A percentile compares a stretch with the other conserved stretches of the same genome.
Conservation (phyloP, 1,140 invertebrate genomes). For the Yoshiicerus persimilis region DNA sequence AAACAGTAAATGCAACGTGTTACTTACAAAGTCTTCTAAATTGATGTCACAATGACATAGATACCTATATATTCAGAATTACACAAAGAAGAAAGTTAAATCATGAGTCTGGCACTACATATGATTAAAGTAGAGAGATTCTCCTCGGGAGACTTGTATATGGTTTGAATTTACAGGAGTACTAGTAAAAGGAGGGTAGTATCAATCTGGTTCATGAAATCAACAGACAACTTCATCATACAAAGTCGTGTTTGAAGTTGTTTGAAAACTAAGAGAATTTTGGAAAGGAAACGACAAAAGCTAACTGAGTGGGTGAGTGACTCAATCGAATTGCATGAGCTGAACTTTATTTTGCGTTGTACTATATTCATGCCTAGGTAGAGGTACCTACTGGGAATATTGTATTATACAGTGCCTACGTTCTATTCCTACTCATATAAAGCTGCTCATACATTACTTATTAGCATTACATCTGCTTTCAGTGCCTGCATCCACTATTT, state of each 20-base stretch:
- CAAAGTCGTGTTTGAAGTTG: not conserved
- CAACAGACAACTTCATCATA: conserved; percentile 12
- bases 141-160: not conserved
- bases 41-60: too few relatives aligned
- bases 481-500: not conserved
- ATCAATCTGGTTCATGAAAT: conserved; percentile 6
- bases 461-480: not conserved
- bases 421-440: not conserved
- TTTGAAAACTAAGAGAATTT: not conserved
- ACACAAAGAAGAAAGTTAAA: too few relatives aligned
- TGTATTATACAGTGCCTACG: not conserved
- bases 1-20: too few relatives aligned
- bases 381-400: not conserved
- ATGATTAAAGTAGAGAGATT: not conserved
- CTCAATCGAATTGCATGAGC: not conserved
- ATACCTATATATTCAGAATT: too few relatives aligned
- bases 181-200: not conserved
- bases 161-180: not conserved
- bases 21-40: too few relatives aligned
- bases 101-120: not conserved
- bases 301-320: not conserved
- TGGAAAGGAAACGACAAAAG: not conserved
- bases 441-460: not conserved
- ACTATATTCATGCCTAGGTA: not conserved
- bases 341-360: not conserved